A percentile compares a stretch with the other conserved stretches of the same genome.
Conservation (phyloP, 2,797 vertebrate genomes). For the Hoplostethus mediterraneus region DNA sequence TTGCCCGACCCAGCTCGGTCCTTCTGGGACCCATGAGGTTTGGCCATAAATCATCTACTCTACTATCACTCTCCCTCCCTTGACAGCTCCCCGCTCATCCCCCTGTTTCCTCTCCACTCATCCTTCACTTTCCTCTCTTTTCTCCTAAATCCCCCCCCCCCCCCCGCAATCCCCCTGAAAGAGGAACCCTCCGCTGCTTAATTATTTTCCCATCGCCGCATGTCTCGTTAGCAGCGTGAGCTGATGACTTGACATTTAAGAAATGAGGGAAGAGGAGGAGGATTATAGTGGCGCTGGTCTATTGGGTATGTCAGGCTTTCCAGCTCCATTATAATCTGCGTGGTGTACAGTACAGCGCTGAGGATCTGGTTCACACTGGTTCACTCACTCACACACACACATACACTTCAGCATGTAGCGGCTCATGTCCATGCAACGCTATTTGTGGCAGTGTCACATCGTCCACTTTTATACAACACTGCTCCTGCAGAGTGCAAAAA, state of each 20-base stretch:
- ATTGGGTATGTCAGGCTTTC: constrained; percentile 52
- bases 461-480: too few relatives aligned
- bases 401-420: neutral
- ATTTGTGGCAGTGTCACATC: too few relatives aligned
- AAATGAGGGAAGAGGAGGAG: constrained; percentile 37
- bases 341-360: constrained; percentile 45
- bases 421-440: neutral
- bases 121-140: constrained; percentile 37
- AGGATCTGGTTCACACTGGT: constrained; percentile 23
- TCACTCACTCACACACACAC: neutral
- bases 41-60: constrained; percentile 39
- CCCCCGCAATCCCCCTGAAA: constrained; percentile 28
- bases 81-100: constrained; percentile 27
- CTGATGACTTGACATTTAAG: constrained; percentile 80
- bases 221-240: constrained; percentile 65
- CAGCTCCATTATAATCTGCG: constrained; percentile 61
- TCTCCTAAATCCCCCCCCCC: constrained; percentile 41
- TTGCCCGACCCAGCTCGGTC: neutral
- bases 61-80: constrained; percentile 24
- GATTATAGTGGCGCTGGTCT: constrained; percentile 47
- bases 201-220: constrained; percentile 67
- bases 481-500: too few relatives aligned
- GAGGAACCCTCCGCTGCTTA: constrained; percentile 43
- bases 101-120: constrained; percentile 23
- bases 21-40: constrained; percentile 23